phyloP scores from a whole-genome alignment of 2,113 vertebrate species.

The Chloropsis hardwickii region DNA sequence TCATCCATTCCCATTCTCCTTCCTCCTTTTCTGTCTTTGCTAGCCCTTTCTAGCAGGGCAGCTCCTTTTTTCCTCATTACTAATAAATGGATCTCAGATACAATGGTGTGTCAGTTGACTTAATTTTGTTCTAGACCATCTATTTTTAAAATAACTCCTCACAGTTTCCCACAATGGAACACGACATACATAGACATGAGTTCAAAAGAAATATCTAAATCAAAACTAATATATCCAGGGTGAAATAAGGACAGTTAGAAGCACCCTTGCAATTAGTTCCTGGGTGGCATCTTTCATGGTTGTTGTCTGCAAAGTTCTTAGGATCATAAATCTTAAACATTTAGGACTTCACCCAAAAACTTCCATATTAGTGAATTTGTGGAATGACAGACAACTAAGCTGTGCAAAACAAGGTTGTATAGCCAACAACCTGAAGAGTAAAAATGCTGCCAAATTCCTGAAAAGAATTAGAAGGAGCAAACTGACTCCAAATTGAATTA shows the following conservation, averaged over 20 bases:
- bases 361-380: not conserved
- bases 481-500: not conserved
- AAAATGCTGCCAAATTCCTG: not conserved
- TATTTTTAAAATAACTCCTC: not conserved
- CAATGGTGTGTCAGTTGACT: no score
- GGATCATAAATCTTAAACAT: not conserved
- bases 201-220: not conserved
- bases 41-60: not conserved
- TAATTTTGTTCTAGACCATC: not conserved
- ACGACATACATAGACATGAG: not conserved
- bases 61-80: not conserved
- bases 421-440: not conserved
- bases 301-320: not conserved
- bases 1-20: not conserved
- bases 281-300: not conserved
- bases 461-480: not conserved
- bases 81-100: not conserved
- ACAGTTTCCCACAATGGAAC: not conserved
- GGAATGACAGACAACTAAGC: not conserved
- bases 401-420: not conserved
- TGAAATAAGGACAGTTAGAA: not conserved
- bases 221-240: not conserved
- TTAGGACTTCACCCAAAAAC: not conserved
- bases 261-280: rapidly evolving
- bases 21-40: not conserved